Conservation (phyloP, 2,797 vertebrate genomes). For the Mustela erminea region DNA sequence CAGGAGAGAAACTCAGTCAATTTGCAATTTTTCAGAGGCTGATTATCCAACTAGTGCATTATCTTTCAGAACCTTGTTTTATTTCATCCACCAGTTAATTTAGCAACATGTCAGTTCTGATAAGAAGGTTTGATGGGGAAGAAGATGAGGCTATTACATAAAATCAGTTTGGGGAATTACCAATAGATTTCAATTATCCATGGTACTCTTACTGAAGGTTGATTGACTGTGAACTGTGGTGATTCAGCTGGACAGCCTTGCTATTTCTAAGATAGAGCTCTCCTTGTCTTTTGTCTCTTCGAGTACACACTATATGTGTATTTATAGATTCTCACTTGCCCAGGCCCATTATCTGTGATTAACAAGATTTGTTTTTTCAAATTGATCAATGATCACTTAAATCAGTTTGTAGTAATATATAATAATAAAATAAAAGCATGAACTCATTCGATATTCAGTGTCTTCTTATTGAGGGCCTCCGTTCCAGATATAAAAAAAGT, state of each 20-base stretch:
- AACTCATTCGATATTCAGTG: not conserved
- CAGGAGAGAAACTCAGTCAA: not conserved
- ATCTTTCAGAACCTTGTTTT: slow-evolving; percentile 3
- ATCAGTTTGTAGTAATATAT: not conserved
- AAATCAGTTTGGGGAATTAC: slow-evolving; percentile 48
- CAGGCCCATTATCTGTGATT: not conserved
- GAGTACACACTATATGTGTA: not conserved
- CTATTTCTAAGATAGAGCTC: not conserved
- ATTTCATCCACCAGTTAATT: slow-evolving; percentile 31
- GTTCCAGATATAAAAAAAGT: not conserved
- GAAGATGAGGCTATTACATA: not conserved
- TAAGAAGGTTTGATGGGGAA: not conserved
- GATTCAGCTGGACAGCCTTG: not conserved
- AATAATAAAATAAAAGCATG: not conserved
- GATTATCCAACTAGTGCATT: not conserved
- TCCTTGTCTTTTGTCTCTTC: not conserved
- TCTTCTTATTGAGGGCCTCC: not conserved
- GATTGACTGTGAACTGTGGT: not conserved
- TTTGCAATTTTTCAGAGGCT: slow-evolving; percentile 22
- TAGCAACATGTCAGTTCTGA: slow-evolving; percentile 46
- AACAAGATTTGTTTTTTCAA: not conserved
- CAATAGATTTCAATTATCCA: not conserved
- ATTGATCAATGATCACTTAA: not conserved
- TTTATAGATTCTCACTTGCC: not conserved
- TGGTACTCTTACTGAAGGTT: not conserved